Conservation (phyloP, 2,888 invertebrate genomes). For the Apodemia zela region DNA sequence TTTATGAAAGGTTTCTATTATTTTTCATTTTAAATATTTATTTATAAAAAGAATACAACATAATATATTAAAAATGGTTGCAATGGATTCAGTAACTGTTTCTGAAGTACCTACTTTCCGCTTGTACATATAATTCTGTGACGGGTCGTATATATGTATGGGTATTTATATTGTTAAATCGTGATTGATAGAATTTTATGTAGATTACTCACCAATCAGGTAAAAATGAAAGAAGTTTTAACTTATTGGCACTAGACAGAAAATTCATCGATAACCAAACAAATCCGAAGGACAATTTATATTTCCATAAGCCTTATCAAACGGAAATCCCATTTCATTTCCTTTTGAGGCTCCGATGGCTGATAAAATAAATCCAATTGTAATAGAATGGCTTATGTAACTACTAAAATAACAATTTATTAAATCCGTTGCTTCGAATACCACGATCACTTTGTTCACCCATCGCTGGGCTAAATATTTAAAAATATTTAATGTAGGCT, state of each 20-base stretch:
- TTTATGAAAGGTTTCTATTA: too few species aligned
- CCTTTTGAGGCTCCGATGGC: constrained; percentile 16
- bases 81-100: too few species aligned
- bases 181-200: too few species aligned
- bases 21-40: too few species aligned
- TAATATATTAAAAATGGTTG: too few species aligned
- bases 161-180: too few species aligned
- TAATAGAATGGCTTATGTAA: constrained; percentile 16
- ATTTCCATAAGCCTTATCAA: constrained; percentile 16
- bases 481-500: background rate
- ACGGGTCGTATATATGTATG: too few species aligned
- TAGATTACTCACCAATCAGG: background rate
- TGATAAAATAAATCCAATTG: constrained; percentile 15
- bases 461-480: background rate
- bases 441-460: background rate
- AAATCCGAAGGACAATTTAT: constrained; percentile 16
- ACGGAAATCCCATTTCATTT: constrained; percentile 16
- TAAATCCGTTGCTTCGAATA: background rate
- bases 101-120: too few species aligned
- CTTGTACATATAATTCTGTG: too few species aligned
- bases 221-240: background rate
- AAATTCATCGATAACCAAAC: constrained; percentile 9
- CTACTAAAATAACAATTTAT: constrained; percentile 12
- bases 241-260: background rate
- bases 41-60: too few species aligned